These are phyloP conservation scores for Peromyscus polionotus DNA, from an alignment of 2,113 vertebrate genomes.

Conservation along the genomic window DNA sequence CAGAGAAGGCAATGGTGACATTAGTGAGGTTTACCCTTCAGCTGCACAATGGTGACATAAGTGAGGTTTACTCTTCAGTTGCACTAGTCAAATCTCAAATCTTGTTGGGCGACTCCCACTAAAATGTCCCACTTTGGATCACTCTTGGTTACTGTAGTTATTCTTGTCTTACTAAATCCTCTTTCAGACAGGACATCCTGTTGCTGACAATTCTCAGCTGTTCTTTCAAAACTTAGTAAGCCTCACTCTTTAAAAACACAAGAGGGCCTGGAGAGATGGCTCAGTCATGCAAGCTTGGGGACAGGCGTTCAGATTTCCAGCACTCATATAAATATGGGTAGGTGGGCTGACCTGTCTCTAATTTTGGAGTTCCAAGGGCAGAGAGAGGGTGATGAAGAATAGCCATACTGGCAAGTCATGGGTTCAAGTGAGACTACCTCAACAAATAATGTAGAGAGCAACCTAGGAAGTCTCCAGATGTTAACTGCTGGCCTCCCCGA, in stretches of 20 bases:
- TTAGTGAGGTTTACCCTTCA: rapidly evolving
- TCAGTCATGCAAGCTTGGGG: background rate
- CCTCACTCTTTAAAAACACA: rapidly evolving
- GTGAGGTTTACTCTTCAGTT: rapidly evolving
- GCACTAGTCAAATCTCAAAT: background rate
- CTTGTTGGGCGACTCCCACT: background rate
- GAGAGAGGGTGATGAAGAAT: background rate
- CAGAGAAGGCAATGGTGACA: background rate
- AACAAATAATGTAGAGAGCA: background rate
- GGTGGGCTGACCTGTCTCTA: background rate
- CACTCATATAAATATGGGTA: background rate
- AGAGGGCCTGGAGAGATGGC: background rate
- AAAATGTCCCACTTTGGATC: background rate
- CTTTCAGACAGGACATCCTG: background rate
- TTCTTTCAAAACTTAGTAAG: background rate
- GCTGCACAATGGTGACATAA: background rate
- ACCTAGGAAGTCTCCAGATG: background rate
- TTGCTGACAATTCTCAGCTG: background rate
- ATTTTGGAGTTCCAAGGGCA: background rate
- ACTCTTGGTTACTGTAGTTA: background rate
- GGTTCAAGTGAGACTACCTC: background rate
- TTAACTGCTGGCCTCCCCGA: background rate
- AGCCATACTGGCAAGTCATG: background rate
- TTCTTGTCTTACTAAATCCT: background rate
- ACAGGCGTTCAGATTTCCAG: background rate